Evolutionary conservation across 2,113 vertebrate species (phyloP).

Genomic region (Uria lomvia): DNA sequence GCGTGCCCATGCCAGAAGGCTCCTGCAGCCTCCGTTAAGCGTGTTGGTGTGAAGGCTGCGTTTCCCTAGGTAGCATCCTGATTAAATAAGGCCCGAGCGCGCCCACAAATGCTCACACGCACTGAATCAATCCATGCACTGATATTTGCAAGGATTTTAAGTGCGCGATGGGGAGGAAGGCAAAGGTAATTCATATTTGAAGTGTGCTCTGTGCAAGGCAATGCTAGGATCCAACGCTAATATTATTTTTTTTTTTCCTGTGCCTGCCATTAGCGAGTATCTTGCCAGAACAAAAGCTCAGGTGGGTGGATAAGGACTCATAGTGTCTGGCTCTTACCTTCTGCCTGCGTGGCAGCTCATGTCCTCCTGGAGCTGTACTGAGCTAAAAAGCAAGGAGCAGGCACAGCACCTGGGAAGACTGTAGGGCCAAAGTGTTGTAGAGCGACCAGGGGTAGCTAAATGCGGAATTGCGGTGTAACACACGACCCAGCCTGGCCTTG

Average conservation of each 20-base stretch:
- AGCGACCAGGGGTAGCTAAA: background rate
- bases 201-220: background rate
- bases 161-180: background rate
- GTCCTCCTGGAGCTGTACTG: background rate
- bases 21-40: background rate
- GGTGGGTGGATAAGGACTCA: background rate
- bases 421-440: background rate
- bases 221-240: accelerated
- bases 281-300: background rate
- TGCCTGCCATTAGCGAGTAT: background rate
- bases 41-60: background rate
- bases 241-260: background rate
- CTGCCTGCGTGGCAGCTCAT: background rate
- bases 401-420: background rate
- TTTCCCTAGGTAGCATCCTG: background rate
- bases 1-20: background rate
- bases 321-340: background rate
- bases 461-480: background rate
- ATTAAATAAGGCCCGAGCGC: background rate
- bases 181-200: background rate
- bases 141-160: background rate
- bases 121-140: background rate
- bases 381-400: background rate
- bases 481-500: background rate
- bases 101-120: background rate